These are phyloP conservation scores for Alfaro cultratus DNA, from an alignment of 2,797 vertebrate species.

Conservation along the genomic window DNA sequence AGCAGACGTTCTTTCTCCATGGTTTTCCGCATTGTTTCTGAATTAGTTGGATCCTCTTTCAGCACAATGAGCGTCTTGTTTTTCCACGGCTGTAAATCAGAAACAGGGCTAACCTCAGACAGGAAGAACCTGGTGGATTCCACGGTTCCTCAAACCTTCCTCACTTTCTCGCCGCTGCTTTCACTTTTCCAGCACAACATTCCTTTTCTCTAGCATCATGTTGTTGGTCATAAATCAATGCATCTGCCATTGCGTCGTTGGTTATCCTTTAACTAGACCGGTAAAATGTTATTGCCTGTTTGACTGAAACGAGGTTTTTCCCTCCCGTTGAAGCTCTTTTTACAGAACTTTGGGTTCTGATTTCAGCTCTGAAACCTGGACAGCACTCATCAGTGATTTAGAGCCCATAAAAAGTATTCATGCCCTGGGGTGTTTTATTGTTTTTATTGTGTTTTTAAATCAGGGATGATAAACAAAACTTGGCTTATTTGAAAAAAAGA, in stretches of 20 bases:
- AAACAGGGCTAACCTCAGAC: neutral
- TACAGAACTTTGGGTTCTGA: neutral
- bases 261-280: neutral
- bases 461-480: neutral
- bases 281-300: neutral
- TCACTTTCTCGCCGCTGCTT: neutral
- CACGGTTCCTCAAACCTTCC: slow-evolving; percentile 10
- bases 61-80: too few species aligned
- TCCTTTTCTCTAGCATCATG: neutral
- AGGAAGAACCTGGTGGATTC: neutral
- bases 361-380: neutral
- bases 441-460: neutral
- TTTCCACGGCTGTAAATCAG: neutral
- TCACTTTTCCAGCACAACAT: neutral
- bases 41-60: neutral
- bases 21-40: neutral
- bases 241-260: too few species aligned
- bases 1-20: neutral
- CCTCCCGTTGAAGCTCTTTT: neutral
- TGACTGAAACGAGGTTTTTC: too few species aligned
- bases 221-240: neutral
- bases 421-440: neutral
- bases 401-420: neutral
- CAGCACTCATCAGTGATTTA: neutral
- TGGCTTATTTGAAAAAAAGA: neutral